These are phyloP conservation scores for Hirtodrosophila confusa DNA, from an alignment of 2,888 invertebrate species.

Conservation along the genomic window DNA sequence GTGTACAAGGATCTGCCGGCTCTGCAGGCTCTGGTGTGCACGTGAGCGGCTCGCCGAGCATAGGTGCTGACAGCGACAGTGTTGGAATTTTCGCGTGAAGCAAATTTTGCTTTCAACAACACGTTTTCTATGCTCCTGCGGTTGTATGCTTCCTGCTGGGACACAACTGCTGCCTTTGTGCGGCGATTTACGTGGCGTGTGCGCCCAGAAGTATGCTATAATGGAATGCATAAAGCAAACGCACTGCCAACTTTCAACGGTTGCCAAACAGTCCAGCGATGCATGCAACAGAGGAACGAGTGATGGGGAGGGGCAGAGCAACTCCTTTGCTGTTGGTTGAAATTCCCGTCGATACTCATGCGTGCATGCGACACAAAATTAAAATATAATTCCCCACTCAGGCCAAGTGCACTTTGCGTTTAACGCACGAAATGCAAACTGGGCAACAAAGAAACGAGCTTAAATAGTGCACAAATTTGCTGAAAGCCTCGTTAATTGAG, in stretches of 20 bases:
- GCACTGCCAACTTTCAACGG: slow-evolving; percentile 40
- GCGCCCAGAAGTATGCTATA: slow-evolving; percentile 71
- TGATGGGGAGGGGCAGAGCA: not conserved
- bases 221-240: slow-evolving; percentile 73
- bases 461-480: slow-evolving; percentile 31
- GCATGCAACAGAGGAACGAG: slow-evolving; percentile 18
- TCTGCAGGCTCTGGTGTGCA: slow-evolving; percentile 7
- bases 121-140: slow-evolving; percentile 35
- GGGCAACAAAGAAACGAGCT: no score
- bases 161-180: slow-evolving; percentile 25
- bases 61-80: slow-evolving; percentile 27
- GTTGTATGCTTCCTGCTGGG: slow-evolving; percentile 22
- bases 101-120: slow-evolving; percentile 58
- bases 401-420: no score
- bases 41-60: slow-evolving; percentile 35
- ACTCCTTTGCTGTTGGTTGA: no score
- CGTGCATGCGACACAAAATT: no score
- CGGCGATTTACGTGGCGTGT: slow-evolving; percentile 28
- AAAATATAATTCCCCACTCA: no score
- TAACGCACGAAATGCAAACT: no score
- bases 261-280: slow-evolving; percentile 14
- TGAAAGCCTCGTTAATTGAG: slow-evolving; percentile 43
- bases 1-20: not conserved
- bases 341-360: no score
- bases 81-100: slow-evolving; percentile 57